Evolutionary conservation across 2,113 vertebrate genomes (phyloP).

Genomic region (Tautogolabrus adspersus): DNA sequence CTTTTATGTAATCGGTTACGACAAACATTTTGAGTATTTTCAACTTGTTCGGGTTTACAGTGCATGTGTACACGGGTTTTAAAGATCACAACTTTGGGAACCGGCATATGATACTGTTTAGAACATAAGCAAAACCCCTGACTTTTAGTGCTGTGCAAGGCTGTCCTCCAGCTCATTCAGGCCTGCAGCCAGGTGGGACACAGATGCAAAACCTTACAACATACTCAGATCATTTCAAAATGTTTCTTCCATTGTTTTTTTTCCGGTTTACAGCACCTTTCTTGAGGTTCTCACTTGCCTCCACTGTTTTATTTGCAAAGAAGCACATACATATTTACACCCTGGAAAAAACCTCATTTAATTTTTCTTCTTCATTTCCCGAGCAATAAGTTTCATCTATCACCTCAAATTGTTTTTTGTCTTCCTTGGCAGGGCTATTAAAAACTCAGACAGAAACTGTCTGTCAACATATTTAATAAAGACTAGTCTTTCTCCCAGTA

Average conservation of each 20-base stretch:
- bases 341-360: conserved; percentile 10
- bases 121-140: no score
- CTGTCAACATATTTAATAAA: conserved; percentile 51
- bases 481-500: conserved; percentile 4
- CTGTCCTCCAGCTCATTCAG: no score
- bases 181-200: no score
- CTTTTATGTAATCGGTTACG: no score
- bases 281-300: background rate
- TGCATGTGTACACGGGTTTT: background rate
- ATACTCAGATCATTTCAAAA: background rate
- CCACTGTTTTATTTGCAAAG: conserved; percentile 30
- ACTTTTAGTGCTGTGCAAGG: no score
- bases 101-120: background rate
- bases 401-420: conserved; percentile 46
- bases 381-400: conserved; percentile 60
- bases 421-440: conserved; percentile 45
- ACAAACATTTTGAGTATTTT: no score
- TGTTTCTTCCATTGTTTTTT: background rate
- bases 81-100: background rate
- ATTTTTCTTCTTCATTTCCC: conserved; percentile 65
- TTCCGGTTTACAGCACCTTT: no score
- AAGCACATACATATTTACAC: background rate
- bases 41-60: no score
- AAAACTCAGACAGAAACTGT: conserved; percentile 52
- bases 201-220: no score